Base-by-base conservation (phyloP, 2,113 vertebrate genomes). In the Erythrocercus mccallii region DNA sequence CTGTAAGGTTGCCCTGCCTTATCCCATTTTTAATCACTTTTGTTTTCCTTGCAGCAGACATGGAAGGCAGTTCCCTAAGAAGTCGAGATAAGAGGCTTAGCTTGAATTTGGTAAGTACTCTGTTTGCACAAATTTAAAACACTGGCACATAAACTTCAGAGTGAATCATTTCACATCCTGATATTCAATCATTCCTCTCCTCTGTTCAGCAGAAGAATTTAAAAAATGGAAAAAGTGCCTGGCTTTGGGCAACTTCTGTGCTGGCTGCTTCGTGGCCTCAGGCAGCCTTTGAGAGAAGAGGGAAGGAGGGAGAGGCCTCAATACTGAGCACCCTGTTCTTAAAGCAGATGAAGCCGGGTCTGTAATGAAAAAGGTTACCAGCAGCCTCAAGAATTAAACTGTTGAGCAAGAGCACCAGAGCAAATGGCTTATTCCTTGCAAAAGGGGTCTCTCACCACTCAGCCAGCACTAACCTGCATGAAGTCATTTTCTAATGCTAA, bases 21-120 rank as follows among this genome's bases (percentile, higher is more conserved):
- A 92, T 60, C 64, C 58, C 40, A 47, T 87, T 89, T 92, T 95
- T 91, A 73, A 94, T 93, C 62, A 17, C 27, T 54, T 54, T 58
- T 53, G 21, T 77, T 92, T 58, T 19, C 38, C 66, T 98, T 98
- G 77, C 94, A 99, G 98, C 96, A 96, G 98, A 99, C 66, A 81
- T 97, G 74, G 98, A 99, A 74, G 97, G 96, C 89, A 98, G 94
- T 57, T 96, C 96, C 51, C 95, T 98, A 94, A 98, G 97, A 96
- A 97, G 96, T 71, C 97, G 97, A 94, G 98, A 98, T 97, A 99
- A 99, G 95, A 98, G 99, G 90, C 98, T 99, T 89, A 99, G 99
- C 97, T 98, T 99, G 93, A 99, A 99, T 97, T 97, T 99, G 99
- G 99, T 99, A 98, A 98, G 98, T 97, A 71, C 62, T 86, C 50